Evolutionary conservation across 1,140 invertebrate genomes (phyloP), one percentile per base, ranked within the genome.

Genomic region (Vanessa tameamea): DNA sequence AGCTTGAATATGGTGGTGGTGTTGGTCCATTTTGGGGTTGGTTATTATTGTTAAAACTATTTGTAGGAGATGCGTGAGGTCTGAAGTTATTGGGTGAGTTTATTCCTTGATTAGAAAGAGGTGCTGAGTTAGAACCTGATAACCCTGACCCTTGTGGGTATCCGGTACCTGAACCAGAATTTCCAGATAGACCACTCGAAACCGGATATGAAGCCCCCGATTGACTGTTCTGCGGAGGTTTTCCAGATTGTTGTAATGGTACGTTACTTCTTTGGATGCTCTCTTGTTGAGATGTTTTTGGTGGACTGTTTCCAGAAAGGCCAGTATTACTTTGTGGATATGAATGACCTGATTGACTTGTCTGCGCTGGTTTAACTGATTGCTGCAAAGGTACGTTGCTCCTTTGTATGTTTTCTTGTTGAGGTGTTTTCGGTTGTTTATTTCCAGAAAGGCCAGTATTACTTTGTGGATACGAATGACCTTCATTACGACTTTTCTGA

Each of bases 381-480:
- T 85, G 81, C 77, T 84, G 79, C 70, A 72, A 64, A 48, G 85
- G 72, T 47, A 75, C 81, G 76, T 83, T 86, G 69, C 79, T 87
- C 73, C 78, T 83, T 80, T 90, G 88, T 64, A 88, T 72, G 69
- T 53, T 84, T 77, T 89, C 86, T 84, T 87, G 84, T 65, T 86
- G 70, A 15, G 75, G 64, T 70, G 82, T 82, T 75, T 89, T 89
- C 15, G 82, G 78, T 76, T 79, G 81, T 76, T 73, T 83, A 64
- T 79, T 85, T 31, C 88, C 90, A 68, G 89, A 92, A 43, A 91
- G 74, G 13, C 90, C 89, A 23, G 89, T 91, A 53, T 89, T 81
- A 75, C 89, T 92, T 16, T 89, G 90, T 67, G 91, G 89, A 81
- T 91, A 92, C 13, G 88, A 88, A 80, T 91, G 90, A 64, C 79